These are phyloP conservation scores for Drosophila auraria DNA, from an alignment of 1,140 invertebrate species.

Conservation along the genomic window DNA sequence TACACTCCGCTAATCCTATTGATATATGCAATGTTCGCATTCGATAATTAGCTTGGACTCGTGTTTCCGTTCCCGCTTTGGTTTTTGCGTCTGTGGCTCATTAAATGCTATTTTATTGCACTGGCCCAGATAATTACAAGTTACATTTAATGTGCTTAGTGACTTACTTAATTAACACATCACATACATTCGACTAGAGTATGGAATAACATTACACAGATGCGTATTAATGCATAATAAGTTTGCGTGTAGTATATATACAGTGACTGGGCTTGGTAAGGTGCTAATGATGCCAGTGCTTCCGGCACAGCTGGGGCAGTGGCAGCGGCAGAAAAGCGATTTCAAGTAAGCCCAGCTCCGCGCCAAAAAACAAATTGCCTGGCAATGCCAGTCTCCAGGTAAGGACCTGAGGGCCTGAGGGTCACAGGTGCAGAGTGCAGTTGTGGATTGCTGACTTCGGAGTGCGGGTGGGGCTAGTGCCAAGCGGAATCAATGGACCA, in stretches of 20 bases:
- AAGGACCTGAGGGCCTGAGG: no score
- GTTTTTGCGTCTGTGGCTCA: neutral
- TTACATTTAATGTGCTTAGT: slow-evolving; percentile 22
- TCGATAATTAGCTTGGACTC: slow-evolving; percentile 7
- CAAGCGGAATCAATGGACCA: slow-evolving; percentile 57
- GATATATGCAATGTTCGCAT: slow-evolving; percentile 25
- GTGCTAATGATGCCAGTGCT: neutral
- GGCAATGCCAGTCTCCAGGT: slow-evolving; percentile 7
- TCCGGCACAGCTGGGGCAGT: neutral
- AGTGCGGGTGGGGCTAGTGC: slow-evolving; percentile 23
- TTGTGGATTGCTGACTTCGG: neutral
- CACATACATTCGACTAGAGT: slow-evolving; percentile 33
- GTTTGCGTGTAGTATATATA: slow-evolving; percentile 17
- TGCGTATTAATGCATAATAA: slow-evolving; percentile 11
- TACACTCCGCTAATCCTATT: slow-evolving; percentile 29
- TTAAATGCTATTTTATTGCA: slow-evolving; percentile 43
- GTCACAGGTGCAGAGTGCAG: slow-evolving; percentile 19
- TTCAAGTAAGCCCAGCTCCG: neutral
- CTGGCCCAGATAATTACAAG: slow-evolving; percentile 15
- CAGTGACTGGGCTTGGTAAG: neutral
- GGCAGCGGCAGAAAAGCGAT: neutral
- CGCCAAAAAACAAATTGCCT: slow-evolving; percentile 15
- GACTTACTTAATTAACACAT: slow-evolving; percentile 54
- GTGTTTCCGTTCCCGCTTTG: neutral
- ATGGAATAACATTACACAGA: slow-evolving; percentile 21